Base-by-base conservation (phyloP, 2,113 vertebrate species). In the Calyptomena viridis region DNA sequence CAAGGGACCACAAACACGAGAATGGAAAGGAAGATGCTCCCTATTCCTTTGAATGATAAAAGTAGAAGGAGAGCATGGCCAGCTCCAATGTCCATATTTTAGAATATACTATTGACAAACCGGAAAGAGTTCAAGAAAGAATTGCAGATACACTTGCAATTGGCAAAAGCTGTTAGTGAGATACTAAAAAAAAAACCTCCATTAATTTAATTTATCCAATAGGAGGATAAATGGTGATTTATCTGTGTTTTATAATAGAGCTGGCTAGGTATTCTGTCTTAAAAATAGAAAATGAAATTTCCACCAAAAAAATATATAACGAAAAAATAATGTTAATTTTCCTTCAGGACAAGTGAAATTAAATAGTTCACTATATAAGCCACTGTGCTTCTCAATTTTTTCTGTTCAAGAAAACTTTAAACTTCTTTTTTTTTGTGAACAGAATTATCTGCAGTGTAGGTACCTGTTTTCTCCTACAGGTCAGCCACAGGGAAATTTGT, bases 231-330 rank as follows among this genome's bases (percentile, higher is more conserved):
- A 91, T 86, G 27, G 39, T 77, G 68, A 78, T 88, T 90, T 93
- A 13, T 75, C 37, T 88, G 69, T 62, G 76, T 76, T 72, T 94
- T 90, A 40, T 82, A 92, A 73, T 22, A 75, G 40, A 59, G 17
- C n/a, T 93, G 80, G 47, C n/a, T 81, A 73, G 28, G n/a, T 87
- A 68, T 81, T 95, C 64, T 79, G 31, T 76, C 60, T 93, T 66
- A 96, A 81, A 56, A 95, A 96, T 35, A 84, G 86, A 95, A 95
- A 92, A 97, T 75, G 4, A 88, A 90, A 81, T 94, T 95, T 97
- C 72, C 76, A 84, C 76, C 75, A 14, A 75, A 72, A 44, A 77
- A 49, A 84, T 93, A 58, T 89, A n/a, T 84, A 55, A 71, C 90
- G 68, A 87, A 87, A 92, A 92, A 89, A 58, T 91, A 86, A 80